A percentile compares a stretch with the other conserved stretches of the same genome.
Conservation (phyloP, 1,140 invertebrate genomes). For the Drosophila hydei region DNA sequence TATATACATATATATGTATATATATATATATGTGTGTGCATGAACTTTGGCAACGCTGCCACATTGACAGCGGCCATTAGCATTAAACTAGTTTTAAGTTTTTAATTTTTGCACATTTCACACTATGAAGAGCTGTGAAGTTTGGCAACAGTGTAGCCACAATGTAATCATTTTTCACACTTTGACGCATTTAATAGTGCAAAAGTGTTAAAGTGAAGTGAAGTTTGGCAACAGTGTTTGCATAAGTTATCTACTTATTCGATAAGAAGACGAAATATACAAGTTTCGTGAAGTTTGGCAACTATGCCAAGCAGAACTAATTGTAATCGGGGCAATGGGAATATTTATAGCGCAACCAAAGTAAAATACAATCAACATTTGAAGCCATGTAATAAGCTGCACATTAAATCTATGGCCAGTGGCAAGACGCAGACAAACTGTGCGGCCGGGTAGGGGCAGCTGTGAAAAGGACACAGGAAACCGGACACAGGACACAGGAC, state of each 20-base stretch:
- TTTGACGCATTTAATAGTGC: too few relatives aligned
- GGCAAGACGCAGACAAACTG: constrained; percentile 47
- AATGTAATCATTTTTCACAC: too few relatives aligned
- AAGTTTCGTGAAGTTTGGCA: constrained; percentile 20
- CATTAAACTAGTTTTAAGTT: neutral
- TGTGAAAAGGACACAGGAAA: constrained; percentile 4
- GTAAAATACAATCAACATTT: constrained; percentile 66
- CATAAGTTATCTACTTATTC: too few relatives aligned
- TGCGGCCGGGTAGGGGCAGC: constrained; percentile 6
- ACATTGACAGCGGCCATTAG: neutral
- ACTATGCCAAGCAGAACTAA: constrained; percentile 20
- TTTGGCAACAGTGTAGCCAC: constrained; percentile 5
- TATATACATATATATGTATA: too few relatives aligned
- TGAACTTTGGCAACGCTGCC: constrained; percentile 10
- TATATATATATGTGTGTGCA: neutral
- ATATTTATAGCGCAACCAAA: constrained; percentile 35
- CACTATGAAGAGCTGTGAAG: too few relatives aligned
- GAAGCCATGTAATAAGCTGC: constrained; percentile 65
- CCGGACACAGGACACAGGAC: neutral
- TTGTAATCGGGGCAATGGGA: constrained; percentile 16
- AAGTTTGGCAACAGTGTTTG: constrained; percentile 10
- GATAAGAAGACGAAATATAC: too few relatives aligned
- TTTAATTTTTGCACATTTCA: too few relatives aligned
- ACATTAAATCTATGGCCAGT: constrained; percentile 62
- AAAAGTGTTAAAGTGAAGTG: too few relatives aligned